These are phyloP conservation scores for Eristalis arbustorum DNA, from an alignment of 2,888 invertebrate genomes.

Conservation along the genomic window DNA sequence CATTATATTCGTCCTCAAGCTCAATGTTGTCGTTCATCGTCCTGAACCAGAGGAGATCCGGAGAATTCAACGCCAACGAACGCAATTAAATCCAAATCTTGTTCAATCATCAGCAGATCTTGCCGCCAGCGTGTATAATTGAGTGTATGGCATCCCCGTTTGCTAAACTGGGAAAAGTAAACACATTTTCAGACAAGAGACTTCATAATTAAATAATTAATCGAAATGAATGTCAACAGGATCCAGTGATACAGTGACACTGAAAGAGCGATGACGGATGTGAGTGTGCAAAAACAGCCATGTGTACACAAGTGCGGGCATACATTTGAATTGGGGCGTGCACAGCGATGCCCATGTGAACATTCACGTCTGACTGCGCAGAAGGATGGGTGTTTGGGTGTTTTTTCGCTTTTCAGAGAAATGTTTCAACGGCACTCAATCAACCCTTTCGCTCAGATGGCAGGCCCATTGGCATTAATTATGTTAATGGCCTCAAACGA, in stretches of 20 bases:
- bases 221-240: constrained; percentile 43
- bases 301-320: not conserved
- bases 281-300: not conserved
- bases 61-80: not conserved
- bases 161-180: constrained; percentile 31
- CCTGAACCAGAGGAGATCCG: not conserved
- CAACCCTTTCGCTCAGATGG: not conserved
- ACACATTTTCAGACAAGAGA: constrained; percentile 26
- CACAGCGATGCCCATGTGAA: not conserved
- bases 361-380: not conserved
- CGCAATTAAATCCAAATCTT: constrained; percentile 3
- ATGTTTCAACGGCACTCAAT: not conserved
- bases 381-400: not conserved
- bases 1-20: not conserved
- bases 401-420: not conserved
- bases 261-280: not conserved
- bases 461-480: not conserved
- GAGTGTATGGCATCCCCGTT: constrained; percentile 17
- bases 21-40: not conserved
- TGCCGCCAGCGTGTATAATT: constrained; percentile 24
- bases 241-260: not conserved
- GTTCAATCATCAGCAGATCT: constrained; percentile 8
- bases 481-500: constrained; percentile 17
- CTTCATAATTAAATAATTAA: constrained; percentile 62
- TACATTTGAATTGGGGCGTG: not conserved